Percentiles rank a stretch among this genome's conserved stretches.
Evolutionary conservation across 2,113 vertebrate genomes (phyloP).

Genomic region (Antigone vipio): DNA sequence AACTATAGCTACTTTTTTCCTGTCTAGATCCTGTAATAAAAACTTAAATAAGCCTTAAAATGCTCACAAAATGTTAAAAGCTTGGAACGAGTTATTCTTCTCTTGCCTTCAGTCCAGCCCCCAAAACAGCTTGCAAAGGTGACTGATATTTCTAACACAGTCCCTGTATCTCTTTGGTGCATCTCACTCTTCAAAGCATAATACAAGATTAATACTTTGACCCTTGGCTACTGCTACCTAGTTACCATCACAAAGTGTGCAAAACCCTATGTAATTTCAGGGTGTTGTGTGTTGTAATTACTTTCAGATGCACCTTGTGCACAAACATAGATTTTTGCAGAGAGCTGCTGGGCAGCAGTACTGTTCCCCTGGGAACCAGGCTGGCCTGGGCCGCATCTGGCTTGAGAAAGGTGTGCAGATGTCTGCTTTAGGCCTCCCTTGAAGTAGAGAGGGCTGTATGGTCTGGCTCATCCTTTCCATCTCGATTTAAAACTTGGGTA

Average conservation of each 20-base stretch:
- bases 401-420: neutral
- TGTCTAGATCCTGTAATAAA: slow-evolving; percentile 63
- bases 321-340: neutral
- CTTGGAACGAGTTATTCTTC: slow-evolving; percentile 34
- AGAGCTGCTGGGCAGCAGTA: neutral
- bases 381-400: neutral
- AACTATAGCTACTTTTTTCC: slow-evolving; percentile 36
- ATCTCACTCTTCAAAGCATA: neutral
- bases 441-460: neutral
- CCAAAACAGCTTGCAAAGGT: neutral
- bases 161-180: slow-evolving; percentile 25
- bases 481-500: neutral
- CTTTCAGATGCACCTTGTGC: neutral
- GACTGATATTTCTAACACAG: neutral
- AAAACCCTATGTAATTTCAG: neutral
- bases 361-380: neutral
- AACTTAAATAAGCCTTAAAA: slow-evolving; percentile 77
- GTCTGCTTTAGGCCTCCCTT: neutral
- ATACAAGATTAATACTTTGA: neutral
- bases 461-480: neutral
- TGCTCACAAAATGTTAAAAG: slow-evolving; percentile 55
- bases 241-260: neutral
- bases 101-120: neutral
- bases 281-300: neutral
- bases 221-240: neutral